Conservation (phyloP, 2,888 invertebrate genomes). For the Drepanosiphum platanoidis region DNA sequence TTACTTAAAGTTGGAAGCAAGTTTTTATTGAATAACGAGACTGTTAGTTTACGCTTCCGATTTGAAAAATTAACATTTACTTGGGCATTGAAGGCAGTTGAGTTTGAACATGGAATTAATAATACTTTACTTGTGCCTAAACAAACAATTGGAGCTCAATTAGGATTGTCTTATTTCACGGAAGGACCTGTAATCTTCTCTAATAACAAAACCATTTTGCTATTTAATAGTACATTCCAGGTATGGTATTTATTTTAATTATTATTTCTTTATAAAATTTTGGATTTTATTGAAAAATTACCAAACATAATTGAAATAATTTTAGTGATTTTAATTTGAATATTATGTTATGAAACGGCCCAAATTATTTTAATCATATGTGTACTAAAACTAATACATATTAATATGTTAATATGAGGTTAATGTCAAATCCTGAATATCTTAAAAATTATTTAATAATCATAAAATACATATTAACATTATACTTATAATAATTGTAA, state of each 20-base stretch:
- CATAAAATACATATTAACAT: too few relatives aligned
- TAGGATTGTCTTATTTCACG: slow-evolving; percentile 42
- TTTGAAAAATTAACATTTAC: slow-evolving; percentile 36
- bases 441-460: too few relatives aligned
- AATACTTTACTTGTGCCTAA: neutral
- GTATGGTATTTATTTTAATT: slow-evolving; percentile 37
- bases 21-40: slow-evolving; percentile 15
- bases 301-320: too few relatives aligned
- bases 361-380: too few relatives aligned
- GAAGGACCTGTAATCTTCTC: slow-evolving; percentile 48
- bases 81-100: slow-evolving; percentile 46
- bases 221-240: slow-evolving; percentile 41
- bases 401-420: too few relatives aligned
- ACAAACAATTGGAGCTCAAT: slow-evolving; percentile 20
- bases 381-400: too few relatives aligned
- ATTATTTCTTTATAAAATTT: neutral
- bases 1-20: slow-evolving; percentile 19
- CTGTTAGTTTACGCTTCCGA: slow-evolving; percentile 48
- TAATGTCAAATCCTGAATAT: too few relatives aligned
- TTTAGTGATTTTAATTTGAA: too few relatives aligned
- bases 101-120: neutral
- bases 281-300: slow-evolving; percentile 4
- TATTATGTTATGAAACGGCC: too few relatives aligned
- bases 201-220: slow-evolving; percentile 23
- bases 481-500: too few relatives aligned